Percentiles rank a stretch among this genome's conserved stretches.
Evolutionary conservation across 2,113 vertebrate species (phyloP).

Genomic region (Solea solea): DNA sequence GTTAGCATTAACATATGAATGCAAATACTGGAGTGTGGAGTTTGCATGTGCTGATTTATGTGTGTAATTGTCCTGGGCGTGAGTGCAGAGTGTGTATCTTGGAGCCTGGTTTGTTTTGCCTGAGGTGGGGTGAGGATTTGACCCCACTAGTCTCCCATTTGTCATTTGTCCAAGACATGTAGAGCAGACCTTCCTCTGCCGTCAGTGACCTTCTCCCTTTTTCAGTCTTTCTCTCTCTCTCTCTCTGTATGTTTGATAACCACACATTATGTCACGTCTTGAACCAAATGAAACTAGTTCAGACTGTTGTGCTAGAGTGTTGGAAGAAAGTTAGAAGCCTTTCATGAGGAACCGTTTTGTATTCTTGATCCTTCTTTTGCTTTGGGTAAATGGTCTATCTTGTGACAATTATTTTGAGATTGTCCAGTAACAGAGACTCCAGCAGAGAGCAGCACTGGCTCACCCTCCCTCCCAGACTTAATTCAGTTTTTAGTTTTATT

Average conservation of each 20-base stretch:
- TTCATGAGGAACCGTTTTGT: not conserved
- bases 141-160: slow-evolving; percentile 73
- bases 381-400: not conserved
- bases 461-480: slow-evolving; percentile 6
- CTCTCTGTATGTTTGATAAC: slow-evolving; percentile 26
- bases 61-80: slow-evolving; percentile 8
- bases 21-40: not conserved
- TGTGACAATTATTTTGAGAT: slow-evolving; percentile 1
- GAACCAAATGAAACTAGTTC: not conserved
- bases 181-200: slow-evolving; percentile 67
- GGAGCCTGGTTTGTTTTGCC: slow-evolving; percentile 51
- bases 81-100: slow-evolving; percentile 31
- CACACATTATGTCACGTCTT: not conserved
- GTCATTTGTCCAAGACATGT: slow-evolving; percentile 71
- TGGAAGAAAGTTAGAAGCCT: not conserved
- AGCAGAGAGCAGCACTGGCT: slow-evolving; percentile 51
- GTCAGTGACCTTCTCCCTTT: slow-evolving; percentile 41
- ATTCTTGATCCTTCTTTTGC: not conserved
- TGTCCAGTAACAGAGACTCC: slow-evolving; percentile 16
- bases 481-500: slow-evolving; percentile 27
- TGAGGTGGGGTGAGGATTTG: slow-evolving; percentile 58
- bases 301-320: not conserved
- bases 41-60: slow-evolving; percentile 30
- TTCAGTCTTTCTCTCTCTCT: slow-evolving; percentile 22
- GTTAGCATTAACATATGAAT: not conserved